These are phyloP conservation scores for Acholoe squamosa DNA, from an alignment of 2,888 invertebrate species.

Conservation along the genomic window DNA sequence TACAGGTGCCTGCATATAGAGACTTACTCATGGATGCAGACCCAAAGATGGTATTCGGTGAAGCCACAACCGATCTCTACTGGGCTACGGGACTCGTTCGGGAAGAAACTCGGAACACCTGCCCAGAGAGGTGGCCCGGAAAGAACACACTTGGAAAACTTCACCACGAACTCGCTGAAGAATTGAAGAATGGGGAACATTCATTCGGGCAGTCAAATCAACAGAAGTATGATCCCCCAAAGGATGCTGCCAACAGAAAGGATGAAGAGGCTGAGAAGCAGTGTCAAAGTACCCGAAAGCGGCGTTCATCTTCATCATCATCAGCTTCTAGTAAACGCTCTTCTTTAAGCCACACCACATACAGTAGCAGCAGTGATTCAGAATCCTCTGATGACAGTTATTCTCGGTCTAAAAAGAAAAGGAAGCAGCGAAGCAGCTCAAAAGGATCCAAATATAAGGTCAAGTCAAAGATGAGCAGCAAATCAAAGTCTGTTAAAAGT, in stretches of 20 bases:
- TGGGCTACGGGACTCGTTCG: constrained; percentile 30
- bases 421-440: neutral
- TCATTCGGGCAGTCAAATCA: no score
- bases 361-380: no score
- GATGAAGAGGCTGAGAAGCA: no score
- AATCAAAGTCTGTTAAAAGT: no score
- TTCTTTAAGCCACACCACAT: no score
- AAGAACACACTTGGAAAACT: constrained; percentile 26
- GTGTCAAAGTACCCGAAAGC: no score
- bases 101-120: neutral
- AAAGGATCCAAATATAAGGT: no score
- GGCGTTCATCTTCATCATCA: no score
- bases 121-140: neutral
- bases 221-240: no score
- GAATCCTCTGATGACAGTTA: neutral
- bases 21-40: neutral
- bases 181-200: neutral
- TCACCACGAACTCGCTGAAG: neutral
- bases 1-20: neutral
- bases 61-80: constrained; percentile 36
- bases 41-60: neutral
- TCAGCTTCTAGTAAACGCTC: no score
- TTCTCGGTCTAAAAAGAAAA: neutral
- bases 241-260: no score
- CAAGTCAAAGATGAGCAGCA: no score